Evolutionary conservation across 2,113 vertebrate genomes (phyloP).

Genomic region (Saccopteryx leptura): DNA sequence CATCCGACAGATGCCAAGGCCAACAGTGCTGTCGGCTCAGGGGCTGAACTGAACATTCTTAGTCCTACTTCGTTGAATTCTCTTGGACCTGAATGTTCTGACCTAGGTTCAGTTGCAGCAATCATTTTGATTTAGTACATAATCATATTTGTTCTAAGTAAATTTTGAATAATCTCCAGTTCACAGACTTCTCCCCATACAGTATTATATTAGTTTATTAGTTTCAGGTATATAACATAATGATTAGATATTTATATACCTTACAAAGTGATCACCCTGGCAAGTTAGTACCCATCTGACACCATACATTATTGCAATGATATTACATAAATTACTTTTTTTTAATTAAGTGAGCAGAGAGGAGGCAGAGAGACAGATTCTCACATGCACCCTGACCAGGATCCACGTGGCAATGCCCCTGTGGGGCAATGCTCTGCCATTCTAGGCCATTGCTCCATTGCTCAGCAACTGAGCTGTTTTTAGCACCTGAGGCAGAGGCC

Average conservation of each 20-base stretch:
- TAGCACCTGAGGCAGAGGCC: no score
- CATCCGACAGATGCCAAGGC: background rate
- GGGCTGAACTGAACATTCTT: background rate
- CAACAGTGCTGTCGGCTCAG: background rate
- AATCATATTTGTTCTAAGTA: constrained; percentile 34
- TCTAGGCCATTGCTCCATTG: no score
- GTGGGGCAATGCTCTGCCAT: no score
- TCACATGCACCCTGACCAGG: no score
- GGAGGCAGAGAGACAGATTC: no score
- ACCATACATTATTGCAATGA: background rate
- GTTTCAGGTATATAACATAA: background rate
- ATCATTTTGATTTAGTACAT: background rate
- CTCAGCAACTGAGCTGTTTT: no score
- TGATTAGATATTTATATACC: background rate
- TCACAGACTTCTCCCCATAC: background rate
- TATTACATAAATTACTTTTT: no score
- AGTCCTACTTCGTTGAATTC: background rate
- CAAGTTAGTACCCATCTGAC: background rate
- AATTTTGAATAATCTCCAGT: constrained; percentile 26
- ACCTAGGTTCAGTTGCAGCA: background rate
- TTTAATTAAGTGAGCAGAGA: no score
- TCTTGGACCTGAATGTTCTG: background rate
- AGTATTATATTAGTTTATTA: background rate
- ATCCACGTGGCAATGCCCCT: no score
- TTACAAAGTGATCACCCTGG: background rate